These are phyloP conservation scores for Pyralis farinalis DNA, from an alignment of 2,888 invertebrate genomes.

Conservation along the genomic window DNA sequence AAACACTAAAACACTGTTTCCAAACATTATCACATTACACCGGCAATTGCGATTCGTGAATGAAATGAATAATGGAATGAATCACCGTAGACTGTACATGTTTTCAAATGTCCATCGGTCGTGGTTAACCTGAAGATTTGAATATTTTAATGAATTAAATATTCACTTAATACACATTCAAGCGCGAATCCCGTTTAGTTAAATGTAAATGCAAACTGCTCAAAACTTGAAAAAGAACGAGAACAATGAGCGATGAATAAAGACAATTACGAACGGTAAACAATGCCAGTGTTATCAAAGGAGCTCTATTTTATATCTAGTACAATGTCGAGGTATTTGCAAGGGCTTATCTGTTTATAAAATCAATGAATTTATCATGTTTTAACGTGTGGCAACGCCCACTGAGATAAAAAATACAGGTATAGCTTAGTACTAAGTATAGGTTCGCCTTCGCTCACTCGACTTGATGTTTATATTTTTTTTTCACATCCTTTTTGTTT, in stretches of 20 bases:
- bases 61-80: slow-evolving; percentile 30
- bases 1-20: slow-evolving; percentile 33
- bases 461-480: slow-evolving; percentile 47
- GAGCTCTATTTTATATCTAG: slow-evolving; percentile 50
- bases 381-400: slow-evolving; percentile 62
- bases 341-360: slow-evolving; percentile 53
- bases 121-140: no score
- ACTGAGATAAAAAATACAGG: no score
- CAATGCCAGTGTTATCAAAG: slow-evolving; percentile 28
- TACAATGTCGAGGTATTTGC: slow-evolving; percentile 39
- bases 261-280: slow-evolving; percentile 4
- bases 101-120: neutral
- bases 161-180: neutral
- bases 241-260: slow-evolving; percentile 15
- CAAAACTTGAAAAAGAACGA: slow-evolving; percentile 3
- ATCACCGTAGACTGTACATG: slow-evolving; percentile 35
- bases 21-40: slow-evolving; percentile 53
- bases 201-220: neutral
- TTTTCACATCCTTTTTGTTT: no score
- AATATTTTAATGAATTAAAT: slow-evolving; percentile 49
- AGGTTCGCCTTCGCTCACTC: no score
- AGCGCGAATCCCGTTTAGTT: no score
- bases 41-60: neutral
- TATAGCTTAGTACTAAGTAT: no score
- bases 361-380: slow-evolving; percentile 61